Evolutionary conservation across 1,140 invertebrate genomes (phyloP).

Genomic region (Anastrepha ludens): DNA sequence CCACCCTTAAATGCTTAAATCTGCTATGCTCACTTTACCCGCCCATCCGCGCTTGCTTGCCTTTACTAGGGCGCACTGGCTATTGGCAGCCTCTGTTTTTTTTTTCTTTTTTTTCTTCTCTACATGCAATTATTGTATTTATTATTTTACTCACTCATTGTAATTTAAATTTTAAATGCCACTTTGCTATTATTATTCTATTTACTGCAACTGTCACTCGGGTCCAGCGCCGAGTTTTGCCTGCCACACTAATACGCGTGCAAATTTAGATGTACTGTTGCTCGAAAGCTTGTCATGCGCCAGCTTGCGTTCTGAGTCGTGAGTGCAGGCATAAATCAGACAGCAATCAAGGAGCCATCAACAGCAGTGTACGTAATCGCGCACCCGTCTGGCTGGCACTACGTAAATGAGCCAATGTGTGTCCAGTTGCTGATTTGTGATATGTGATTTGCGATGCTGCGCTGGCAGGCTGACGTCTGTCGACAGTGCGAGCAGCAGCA

Average conservation of each 20-base stretch:
- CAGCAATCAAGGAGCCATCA: constrained; percentile 35
- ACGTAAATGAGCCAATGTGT: constrained; percentile 21
- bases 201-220: background rate
- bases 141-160: constrained; percentile 37
- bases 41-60: no score
- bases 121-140: constrained; percentile 6
- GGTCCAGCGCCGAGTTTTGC: background rate
- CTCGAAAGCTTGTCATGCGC: constrained; percentile 8
- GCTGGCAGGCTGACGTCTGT: background rate
- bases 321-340: constrained; percentile 41
- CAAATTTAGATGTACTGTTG: no score
- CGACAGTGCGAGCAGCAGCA: background rate
- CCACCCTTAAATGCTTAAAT: no score
- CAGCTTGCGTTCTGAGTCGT: background rate
- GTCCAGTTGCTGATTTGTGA: background rate
- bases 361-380: constrained; percentile 7
- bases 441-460: constrained; percentile 27
- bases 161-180: constrained; percentile 44
- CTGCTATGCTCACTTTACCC: no score
- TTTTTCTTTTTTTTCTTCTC: background rate
- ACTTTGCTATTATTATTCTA: constrained; percentile 36
- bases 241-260: background rate
- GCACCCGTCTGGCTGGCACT: background rate
- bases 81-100: background rate
- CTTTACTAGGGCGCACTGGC: no score